A percentile compares a stretch with the other conserved stretches of the same genome.
phyloP scores from a whole-genome alignment of 2,888 invertebrate species.

The Cinara cedri region DNA sequence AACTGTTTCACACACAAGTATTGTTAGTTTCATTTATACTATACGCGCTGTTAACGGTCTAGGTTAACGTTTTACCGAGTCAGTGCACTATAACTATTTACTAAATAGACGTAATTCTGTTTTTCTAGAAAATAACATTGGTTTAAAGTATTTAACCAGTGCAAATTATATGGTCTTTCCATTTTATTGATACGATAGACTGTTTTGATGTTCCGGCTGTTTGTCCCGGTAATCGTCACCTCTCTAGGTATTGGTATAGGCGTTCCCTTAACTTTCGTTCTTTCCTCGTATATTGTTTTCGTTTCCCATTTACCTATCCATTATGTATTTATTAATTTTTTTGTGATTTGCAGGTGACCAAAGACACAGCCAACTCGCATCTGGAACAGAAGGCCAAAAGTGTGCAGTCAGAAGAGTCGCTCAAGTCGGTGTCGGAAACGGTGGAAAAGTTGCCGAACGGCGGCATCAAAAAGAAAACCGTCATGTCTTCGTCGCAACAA shows the following conservation, averaged over 20 bases:
- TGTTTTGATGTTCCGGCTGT: no score
- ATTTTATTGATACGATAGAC: no score
- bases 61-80: no score
- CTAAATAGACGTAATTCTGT: no score
- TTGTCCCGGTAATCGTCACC: no score
- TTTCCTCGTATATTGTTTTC: not conserved
- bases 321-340: not conserved
- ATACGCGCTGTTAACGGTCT: no score
- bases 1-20: no score
- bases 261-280: not conserved
- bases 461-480: slow-evolving; percentile 35
- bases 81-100: no score
- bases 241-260: not conserved
- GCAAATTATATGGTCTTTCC: no score
- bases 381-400: slow-evolving; percentile 54
- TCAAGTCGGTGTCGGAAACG: slow-evolving; percentile 45
- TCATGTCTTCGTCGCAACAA: slow-evolving; percentile 50
- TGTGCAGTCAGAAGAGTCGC: slow-evolving; percentile 46
- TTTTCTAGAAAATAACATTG: no score
- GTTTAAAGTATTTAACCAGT: no score
- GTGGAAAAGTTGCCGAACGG: slow-evolving; percentile 44
- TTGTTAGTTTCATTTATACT: no score
- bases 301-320: not conserved
- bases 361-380: slow-evolving; percentile 52
- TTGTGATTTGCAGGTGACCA: slow-evolving; percentile 14